A percentile compares a stretch with the other conserved stretches of the same genome.
phyloP scores from a whole-genome alignment of 2,113 vertebrate genomes.

The Daboia siamensis region DNA sequence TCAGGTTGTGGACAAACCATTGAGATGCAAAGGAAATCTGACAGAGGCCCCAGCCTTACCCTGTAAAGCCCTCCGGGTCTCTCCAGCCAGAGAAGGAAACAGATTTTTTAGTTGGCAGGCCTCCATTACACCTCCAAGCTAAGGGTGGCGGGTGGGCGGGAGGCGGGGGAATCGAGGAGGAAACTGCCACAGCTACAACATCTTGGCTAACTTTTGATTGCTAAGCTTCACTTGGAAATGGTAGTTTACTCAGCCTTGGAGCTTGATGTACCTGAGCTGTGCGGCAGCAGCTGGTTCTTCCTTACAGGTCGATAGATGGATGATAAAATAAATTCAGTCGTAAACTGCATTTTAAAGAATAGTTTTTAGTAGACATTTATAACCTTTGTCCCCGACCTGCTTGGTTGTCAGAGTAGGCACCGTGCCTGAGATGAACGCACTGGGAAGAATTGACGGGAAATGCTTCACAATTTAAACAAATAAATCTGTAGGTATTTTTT shows the following conservation, averaged over 20 bases:
- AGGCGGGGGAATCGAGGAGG: neutral
- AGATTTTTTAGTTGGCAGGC: conserved; percentile 13
- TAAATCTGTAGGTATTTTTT: conserved; percentile 60
- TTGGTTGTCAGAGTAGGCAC: conserved; percentile 49
- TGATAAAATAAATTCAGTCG: conserved; percentile 25
- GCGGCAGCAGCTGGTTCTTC: neutral
- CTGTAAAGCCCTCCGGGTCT: neutral
- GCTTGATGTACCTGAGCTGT: neutral
- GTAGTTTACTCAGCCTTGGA: neutral
- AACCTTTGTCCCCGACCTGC: conserved; percentile 41
- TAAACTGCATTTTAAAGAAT: conserved; percentile 34
- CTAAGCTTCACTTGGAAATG: neutral
- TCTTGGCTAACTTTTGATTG: neutral
- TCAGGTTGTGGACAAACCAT: neutral
- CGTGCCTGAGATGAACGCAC: conserved; percentile 54
- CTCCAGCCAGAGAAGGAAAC: conserved; percentile 14
- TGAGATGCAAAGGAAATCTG: conserved; percentile 15
- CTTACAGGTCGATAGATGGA: neutral
- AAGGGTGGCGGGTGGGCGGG: accelerated
- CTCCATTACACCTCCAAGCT: neutral
- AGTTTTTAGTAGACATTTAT: conserved; percentile 25
- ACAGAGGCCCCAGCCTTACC: neutral
- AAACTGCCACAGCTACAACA: neutral
- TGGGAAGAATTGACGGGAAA: conserved; percentile 65
- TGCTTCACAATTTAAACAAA: conserved; percentile 64